Percentiles rank a stretch among this genome's conserved stretches.
phyloP scores from a whole-genome alignment of 2,797 vertebrate species.

The Siniperca scherzeri region DNA sequence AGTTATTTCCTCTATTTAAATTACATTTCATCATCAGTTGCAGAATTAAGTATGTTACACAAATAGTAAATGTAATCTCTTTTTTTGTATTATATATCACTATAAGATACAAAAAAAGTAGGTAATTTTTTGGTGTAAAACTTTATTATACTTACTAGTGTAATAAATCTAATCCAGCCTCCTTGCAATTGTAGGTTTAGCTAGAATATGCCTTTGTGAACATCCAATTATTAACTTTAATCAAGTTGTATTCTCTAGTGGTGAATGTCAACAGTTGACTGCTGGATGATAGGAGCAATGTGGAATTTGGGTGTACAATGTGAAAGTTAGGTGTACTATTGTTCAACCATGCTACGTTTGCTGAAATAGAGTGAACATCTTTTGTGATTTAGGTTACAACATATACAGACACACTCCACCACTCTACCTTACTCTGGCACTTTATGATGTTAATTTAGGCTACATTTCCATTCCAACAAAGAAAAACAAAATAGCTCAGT shows the following conservation, averaged over 20 bases:
- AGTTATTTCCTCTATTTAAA: constrained; percentile 16
- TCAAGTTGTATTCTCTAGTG: background rate
- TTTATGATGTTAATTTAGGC: background rate
- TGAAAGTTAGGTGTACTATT: background rate
- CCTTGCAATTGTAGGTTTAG: background rate
- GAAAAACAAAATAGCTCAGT: background rate
- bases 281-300: background rate
- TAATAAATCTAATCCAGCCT: background rate
- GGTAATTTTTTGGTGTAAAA: background rate
- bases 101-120: background rate
- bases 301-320: background rate
- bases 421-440: background rate
- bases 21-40: constrained; percentile 7
- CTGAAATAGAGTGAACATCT: background rate
- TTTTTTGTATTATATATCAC: background rate
- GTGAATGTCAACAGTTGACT: background rate
- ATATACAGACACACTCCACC: background rate
- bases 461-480: background rate
- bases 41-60: background rate
- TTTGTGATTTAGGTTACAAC: background rate
- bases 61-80: background rate
- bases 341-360: background rate
- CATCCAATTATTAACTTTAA: background rate
- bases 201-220: background rate
- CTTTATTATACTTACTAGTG: too few relatives aligned